Evolutionary conservation across 1,140 invertebrate species (phyloP).

Genomic region (Meloidogyne exigua): DNA sequence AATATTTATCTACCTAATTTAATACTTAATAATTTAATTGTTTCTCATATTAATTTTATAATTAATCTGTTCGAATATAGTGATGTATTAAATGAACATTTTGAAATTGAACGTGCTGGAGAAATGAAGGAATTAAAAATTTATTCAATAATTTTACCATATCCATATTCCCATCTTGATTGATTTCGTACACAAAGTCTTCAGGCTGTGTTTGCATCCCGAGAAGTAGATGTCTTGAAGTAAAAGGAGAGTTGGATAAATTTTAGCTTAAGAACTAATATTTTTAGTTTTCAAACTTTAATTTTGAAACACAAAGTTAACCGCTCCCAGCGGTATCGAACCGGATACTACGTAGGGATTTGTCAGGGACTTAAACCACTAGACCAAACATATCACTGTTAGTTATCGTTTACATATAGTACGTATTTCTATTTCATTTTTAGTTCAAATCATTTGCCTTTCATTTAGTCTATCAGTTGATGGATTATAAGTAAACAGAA

Average conservation of each 20-base stretch:
- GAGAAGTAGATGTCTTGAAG: not conserved
- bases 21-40: too few relatives aligned
- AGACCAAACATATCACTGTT: too few relatives aligned
- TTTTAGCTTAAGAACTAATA: too few relatives aligned
- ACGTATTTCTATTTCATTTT: too few relatives aligned
- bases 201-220: slow-evolving; percentile 6
- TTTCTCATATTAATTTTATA: not conserved
- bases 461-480: slow-evolving; percentile 24
- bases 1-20: too few relatives aligned
- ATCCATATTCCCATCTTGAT: slow-evolving; percentile 17
- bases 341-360: too few relatives aligned
- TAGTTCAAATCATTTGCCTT: slow-evolving; percentile 11
- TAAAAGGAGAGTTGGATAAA: too few relatives aligned
- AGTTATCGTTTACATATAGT: too few relatives aligned
- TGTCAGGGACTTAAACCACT: too few relatives aligned
- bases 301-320: too few relatives aligned
- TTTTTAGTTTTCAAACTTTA: too few relatives aligned
- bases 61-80: slow-evolving; percentile 22
- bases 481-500: slow-evolving; percentile 50
- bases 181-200: slow-evolving; percentile 18
- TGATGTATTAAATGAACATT: slow-evolving; percentile 19
- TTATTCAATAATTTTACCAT: not conserved
- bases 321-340: too few relatives aligned
- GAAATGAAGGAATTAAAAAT: not conserved
- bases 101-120: slow-evolving; percentile 8